phyloP scores from a whole-genome alignment of 2,888 invertebrate genomes.

The Ommatoiulus sabulosus region DNA sequence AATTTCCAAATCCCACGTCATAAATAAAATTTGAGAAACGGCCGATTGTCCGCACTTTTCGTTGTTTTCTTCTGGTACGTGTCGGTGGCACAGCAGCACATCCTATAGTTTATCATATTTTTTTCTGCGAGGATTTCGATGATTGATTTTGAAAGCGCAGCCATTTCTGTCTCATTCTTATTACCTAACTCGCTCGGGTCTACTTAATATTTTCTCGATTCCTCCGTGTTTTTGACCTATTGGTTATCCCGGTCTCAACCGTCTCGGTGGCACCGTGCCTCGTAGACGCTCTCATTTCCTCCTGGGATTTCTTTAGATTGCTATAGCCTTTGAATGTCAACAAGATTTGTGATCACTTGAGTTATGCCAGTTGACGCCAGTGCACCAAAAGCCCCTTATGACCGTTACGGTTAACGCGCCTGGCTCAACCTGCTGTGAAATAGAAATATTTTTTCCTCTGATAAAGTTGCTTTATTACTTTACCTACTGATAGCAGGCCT shows the following conservation, averaged over 20 bases:
- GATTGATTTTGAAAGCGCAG: conserved; percentile 6
- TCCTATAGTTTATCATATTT: not conserved
- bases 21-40: not conserved
- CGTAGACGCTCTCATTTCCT: not conserved
- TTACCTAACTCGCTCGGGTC: conserved; percentile 17
- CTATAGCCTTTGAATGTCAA: conserved; percentile 39
- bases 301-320: conserved; percentile 30
- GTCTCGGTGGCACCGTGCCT: not conserved
- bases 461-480: not conserved
- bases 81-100: not conserved
- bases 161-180: not conserved
- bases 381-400: conserved; percentile 42
- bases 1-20: not conserved
- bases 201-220: conserved; percentile 40
- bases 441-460: conserved; percentile 17
- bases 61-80: not conserved
- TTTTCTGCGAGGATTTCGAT: not conserved
- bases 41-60: not conserved
- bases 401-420: not conserved
- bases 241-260: not conserved
- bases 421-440: not conserved
- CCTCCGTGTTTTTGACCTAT: conserved; percentile 11
- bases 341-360: conserved; percentile 43
- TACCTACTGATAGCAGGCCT: not conserved
- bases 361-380: conserved; percentile 24